Base-by-base conservation (phyloP, 1,140 invertebrate species). In the Euwallacea fornicatus region DNA sequence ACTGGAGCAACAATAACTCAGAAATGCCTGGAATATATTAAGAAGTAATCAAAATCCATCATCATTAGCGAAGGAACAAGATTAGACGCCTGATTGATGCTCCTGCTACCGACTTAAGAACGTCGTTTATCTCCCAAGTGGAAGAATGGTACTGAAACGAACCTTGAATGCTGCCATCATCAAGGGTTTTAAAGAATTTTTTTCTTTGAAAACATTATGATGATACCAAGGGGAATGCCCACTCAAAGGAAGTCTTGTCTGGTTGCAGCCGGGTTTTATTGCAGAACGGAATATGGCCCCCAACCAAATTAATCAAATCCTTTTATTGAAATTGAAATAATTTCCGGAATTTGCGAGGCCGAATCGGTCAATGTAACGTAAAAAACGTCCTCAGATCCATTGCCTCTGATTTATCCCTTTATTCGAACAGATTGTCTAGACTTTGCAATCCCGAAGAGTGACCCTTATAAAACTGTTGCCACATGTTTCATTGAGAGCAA, bases 361-460 rank as follows among this genome's bases (percentile, higher is more conserved):
- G 62, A 74, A 74, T 71, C 67, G 73, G 71, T 67, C 65, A 76
- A 76, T 76, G 75, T 76, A 73, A 76, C 75, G 75, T 74, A 76
- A 76, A 76, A 76, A 76, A 74, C 72, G 69, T 73, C 71, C 71
- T 64, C 55, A 58, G 46, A 50, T 56, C 11, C 42, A 61, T 44
- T 70, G 62, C 41, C 56, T 42, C 58, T 73, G 75, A 76, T 76
- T 76, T 76, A 76, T 74, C 69, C 65, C 47, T 55, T 60, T 56
- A 50, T 69, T 61, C 42, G 74, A 69, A 72, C 66, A 74, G 64
- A 64, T 68, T 50, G 56, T 73, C 63, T 68, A 53, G 67, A 63
- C 72, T 65, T 66, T 43, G 63, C 72, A 70, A 73, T 69, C 56
- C 64, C 47, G 69, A 70, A 66, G 42, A 69, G 63, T 69, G 67